Percentiles rank a stretch among this genome's conserved stretches.
phyloP scores from a whole-genome alignment of 2,888 invertebrate genomes.

The Mycalesis mineus region DNA sequence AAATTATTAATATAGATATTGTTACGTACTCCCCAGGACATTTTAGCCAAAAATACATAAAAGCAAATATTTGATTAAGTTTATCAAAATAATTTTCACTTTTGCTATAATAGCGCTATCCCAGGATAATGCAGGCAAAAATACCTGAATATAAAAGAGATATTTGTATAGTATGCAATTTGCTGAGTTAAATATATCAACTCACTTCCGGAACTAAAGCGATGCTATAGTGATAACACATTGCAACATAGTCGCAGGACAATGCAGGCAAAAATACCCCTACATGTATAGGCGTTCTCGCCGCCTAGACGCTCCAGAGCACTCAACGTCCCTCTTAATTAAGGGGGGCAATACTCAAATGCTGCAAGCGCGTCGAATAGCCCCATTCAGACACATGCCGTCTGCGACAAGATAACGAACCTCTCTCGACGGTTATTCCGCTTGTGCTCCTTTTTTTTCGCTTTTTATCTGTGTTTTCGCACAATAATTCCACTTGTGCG shows the following conservation, averaged over 20 bases:
- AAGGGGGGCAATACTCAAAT: constrained; percentile 66
- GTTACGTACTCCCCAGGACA: too few species aligned
- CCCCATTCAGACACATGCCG: constrained; percentile 63
- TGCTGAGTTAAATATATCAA: too few species aligned
- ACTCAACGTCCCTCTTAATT: constrained; percentile 70
- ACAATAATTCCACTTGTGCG: constrained; percentile 26
- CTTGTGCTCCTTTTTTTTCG: constrained; percentile 43
- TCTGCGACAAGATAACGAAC: constrained; percentile 66
- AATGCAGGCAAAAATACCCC: constrained; percentile 52
- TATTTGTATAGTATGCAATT: too few species aligned
- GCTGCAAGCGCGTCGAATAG: constrained; percentile 48
- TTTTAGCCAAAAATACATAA: too few species aligned
- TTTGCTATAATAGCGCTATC: too few species aligned
- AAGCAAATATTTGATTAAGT: too few species aligned
- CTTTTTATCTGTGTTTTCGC: constrained; percentile 27
- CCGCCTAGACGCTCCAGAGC: constrained; percentile 54
- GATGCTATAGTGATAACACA: not conserved
- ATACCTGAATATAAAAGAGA: too few species aligned
- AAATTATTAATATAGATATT: too few species aligned
- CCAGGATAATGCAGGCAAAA: too few species aligned
- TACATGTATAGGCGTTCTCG: constrained; percentile 48
- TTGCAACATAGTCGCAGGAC: constrained; percentile 35
- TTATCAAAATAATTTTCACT: too few species aligned
- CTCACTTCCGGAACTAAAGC: not conserved
- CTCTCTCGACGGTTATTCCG: constrained; percentile 62